Conservation (phyloP, 1,140 invertebrate genomes). For the Portunus trituberculatus region DNA sequence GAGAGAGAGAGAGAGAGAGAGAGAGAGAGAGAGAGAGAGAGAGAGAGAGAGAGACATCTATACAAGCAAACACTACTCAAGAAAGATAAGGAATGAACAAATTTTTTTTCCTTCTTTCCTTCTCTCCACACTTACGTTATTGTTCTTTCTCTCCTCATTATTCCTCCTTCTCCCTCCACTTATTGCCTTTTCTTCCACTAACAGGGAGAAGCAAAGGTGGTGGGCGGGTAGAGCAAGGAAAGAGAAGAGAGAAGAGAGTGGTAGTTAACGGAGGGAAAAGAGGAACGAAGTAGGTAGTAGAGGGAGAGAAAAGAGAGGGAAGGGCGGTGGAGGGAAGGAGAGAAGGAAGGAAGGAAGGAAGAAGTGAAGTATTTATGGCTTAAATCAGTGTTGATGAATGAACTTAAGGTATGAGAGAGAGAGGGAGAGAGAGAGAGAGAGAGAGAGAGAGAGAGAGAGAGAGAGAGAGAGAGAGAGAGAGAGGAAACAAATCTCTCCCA, state of each 20-base stretch:
- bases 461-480: slow-evolving; percentile 44
- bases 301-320: neutral
- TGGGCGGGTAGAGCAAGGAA: too few species aligned
- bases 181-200: too few species aligned
- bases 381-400: neutral
- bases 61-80: too few species aligned
- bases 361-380: neutral
- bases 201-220: neutral
- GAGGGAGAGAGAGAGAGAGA: slow-evolving; percentile 48
- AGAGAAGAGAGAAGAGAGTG: neutral
- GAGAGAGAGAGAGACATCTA: too few species aligned
- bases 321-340: neutral
- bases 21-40: slow-evolving; percentile 1
- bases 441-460: slow-evolving; percentile 39
- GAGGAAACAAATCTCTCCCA: neutral
- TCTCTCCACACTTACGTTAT: too few species aligned
- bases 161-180: too few species aligned
- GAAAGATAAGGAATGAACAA: too few species aligned
- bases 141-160: too few species aligned
- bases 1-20: slow-evolving; percentile 8
- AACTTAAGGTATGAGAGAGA: neutral
- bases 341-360: slow-evolving; percentile 14
- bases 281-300: neutral
- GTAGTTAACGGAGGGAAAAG: neutral
- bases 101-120: too few species aligned